Conservation (phyloP, 2,888 invertebrate genomes). For the Koerneria pararmatus region DNA sequence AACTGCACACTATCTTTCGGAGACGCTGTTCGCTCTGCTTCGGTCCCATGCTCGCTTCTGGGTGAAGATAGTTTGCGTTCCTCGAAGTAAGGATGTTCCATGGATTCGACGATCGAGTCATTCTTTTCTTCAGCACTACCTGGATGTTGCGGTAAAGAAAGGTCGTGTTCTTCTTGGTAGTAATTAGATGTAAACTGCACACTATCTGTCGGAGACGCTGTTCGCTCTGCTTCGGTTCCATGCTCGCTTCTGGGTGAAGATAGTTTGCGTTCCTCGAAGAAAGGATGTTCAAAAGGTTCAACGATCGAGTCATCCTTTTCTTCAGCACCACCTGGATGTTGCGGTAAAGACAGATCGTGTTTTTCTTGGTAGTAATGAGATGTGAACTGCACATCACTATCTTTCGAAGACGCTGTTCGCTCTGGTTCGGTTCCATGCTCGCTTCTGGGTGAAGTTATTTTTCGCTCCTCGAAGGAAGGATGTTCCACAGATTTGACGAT, state of each 20-base stretch:
- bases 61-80: conserved; percentile 1
- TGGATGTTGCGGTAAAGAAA: not conserved
- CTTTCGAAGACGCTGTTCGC: not conserved
- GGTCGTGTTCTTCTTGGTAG: not conserved
- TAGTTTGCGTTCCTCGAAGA: conserved; percentile 22
- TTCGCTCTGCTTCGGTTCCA: not conserved
- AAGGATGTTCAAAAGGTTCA: not conserved
- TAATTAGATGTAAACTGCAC: no score
- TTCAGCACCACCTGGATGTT: not conserved
- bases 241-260: not conserved
- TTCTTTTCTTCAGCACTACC: conserved; percentile 11
- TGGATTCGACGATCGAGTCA: not conserved
- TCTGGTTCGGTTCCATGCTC: not conserved
- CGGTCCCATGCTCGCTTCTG: not conserved
- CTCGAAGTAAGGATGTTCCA: conserved; percentile 4
- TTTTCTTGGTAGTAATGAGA: not conserved
- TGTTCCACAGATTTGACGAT: not conserved
- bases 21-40: not conserved
- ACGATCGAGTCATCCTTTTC: conserved; percentile 5
- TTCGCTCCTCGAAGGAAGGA: conserved; percentile 19
- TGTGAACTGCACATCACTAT: no score
- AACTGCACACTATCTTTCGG: not conserved
- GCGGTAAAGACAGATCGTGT: not conserved
- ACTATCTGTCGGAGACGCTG: not conserved
- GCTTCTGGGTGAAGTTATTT: conserved; percentile 4